phyloP scores from a whole-genome alignment of 2,888 invertebrate species.

The Mantis religiosa region DNA sequence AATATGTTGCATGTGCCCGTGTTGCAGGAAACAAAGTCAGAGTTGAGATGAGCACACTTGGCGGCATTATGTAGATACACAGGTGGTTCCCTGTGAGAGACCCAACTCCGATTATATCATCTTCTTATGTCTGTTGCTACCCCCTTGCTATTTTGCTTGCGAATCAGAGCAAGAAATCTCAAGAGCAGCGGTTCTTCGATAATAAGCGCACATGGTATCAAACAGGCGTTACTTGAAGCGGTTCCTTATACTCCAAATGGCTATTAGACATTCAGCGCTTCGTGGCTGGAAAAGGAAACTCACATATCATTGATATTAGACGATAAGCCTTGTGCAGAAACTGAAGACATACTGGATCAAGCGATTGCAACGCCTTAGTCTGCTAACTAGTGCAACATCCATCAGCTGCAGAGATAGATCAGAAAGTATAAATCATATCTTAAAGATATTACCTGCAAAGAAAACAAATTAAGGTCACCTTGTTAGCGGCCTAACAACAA shows the following conservation, averaged over 20 bases:
- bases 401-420: not conserved
- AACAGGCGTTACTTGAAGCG: not conserved
- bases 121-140: not conserved
- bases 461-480: not conserved
- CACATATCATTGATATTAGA: not conserved
- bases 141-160: not conserved
- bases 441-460: not conserved
- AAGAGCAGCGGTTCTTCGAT: not conserved
- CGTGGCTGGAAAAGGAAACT: not conserved
- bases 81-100: not conserved
- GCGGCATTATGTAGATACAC: not conserved
- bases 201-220: not conserved
- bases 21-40: not conserved
- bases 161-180: constrained; percentile 5
- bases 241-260: not conserved
- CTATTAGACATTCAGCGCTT: not conserved
- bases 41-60: no score
- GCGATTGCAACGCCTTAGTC: not conserved
- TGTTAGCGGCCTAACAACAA: no score
- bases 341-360: not conserved
- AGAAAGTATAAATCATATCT: not conserved
- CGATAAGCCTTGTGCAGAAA: not conserved
- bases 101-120: not conserved
- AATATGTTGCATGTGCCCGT: not conserved
- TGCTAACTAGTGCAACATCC: not conserved